Evolutionary conservation across 2,888 invertebrate genomes (phyloP), one percentile per base, ranked within the genome.

Genomic region (Marronus borbonicus): DNA sequence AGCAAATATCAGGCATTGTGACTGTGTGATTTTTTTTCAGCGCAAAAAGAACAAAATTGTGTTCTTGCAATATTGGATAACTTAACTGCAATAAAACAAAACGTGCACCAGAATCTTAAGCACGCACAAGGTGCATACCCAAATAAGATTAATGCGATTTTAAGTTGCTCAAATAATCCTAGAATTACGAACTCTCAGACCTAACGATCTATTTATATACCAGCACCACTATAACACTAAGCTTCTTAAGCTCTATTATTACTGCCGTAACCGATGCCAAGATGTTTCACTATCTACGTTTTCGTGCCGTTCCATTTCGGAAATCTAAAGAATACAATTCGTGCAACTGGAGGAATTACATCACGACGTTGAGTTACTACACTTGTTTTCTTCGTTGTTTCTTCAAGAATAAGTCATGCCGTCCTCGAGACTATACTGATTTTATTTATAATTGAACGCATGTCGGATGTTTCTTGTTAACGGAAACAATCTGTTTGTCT

Each of bases 381-480:
- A 58, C 36, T 72, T 49, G 69, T 69, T 72, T 72, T 58, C 28
- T 58, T 72, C 58, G 20, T 24, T 36, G 58, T 28, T 8, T n/a
- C 39, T 55, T 58, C 72, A 58, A 39, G 72, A 72, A 72, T 72
- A 72, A 72, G 72, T 72, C 36, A 31, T 8, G 28, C 31, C 31
- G 31, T 62, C 31, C 28, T 28, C 62, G 36, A 17, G 55, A 50
- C 68, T 17, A 49, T 62, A 44, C 49, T 20, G 36, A 20, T 12
- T 20, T 39, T 72, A 72, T 72, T 72, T 72, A 72, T 72, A 72
- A 72, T 72, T 58, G 58, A 58, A 72, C 58, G 72, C 39, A 14
- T 24, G 36, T 72, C 58, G 72, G 72, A 72, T 72, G 39, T 58
- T 55, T 36, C 58, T 44, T 36, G 72, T 72, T 60, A 60, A 72